phyloP scores from a whole-genome alignment of 2,888 invertebrate species.

The Athrips mouffetella region DNA sequence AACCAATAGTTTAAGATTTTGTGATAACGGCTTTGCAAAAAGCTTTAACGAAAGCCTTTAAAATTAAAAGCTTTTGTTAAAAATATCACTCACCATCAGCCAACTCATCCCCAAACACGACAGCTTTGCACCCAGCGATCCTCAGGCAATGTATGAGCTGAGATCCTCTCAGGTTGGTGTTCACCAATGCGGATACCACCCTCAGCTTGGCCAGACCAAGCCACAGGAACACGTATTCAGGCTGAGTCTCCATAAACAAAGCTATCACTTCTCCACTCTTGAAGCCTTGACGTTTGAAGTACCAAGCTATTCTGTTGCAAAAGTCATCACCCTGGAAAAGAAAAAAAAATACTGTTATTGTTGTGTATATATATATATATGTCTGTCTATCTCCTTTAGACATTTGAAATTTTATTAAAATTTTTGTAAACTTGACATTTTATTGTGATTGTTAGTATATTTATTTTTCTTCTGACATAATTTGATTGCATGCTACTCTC shows the following conservation, averaged over 20 bases:
- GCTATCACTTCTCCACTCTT: constrained; percentile 90
- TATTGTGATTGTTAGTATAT: no score
- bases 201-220: constrained; percentile 92
- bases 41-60: constrained; percentile 11
- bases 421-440: no score
- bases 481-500: no score
- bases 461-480: no score
- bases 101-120: constrained; percentile 86
- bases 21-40: no score
- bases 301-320: constrained; percentile 77
- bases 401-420: no score
- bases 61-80: constrained; percentile 7
- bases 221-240: constrained; percentile 93
- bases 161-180: constrained; percentile 89
- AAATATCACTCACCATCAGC: constrained; percentile 51
- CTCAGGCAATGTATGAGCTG: constrained; percentile 89
- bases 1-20: no score
- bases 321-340: constrained; percentile 74
- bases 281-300: constrained; percentile 74
- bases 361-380: no score
- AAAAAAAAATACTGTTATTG: no score
- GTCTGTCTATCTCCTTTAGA: no score
- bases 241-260: constrained; percentile 92
- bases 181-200: constrained; percentile 90
- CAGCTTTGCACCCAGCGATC: constrained; percentile 85